Base-by-base conservation (phyloP, 1,140 invertebrate genomes). In the Drosophila paulistorum region DNA sequence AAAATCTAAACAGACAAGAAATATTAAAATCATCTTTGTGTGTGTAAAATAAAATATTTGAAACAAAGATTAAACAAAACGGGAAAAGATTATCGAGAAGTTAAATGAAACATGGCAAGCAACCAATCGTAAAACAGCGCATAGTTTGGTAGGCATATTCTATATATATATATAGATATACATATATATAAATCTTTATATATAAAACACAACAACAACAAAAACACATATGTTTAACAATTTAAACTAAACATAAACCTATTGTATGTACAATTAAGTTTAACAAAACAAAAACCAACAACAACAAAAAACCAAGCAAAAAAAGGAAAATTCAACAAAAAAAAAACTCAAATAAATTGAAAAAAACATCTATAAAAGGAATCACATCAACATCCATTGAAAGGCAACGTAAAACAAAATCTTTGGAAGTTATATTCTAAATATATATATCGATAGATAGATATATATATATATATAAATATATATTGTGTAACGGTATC, bases 71-170 rank as follows among this genome's bases (percentile, higher is more conserved):
- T 41, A 58, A 35, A 48, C 17, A 68, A 71, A 23, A 37, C 35
- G 37, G n/a, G 11, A 35, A 58, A 3, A 59, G 17, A 35, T 10
- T 41, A 23, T 1, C 6, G 11, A 57, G 11, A 55, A 57, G 33
- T 30, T 45, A 66, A 48, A 51, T 59, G 71, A 71, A 58, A 54
- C 37, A 37, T 51, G 35, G 35, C 33, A 41, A 10, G 45, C 17
- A 69, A 23, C 59, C 72, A 76, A 72, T 60, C 57, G 67, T 81
- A 78, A 81, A 83, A 68, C 48, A 83, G 71, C 79, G 82, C 79
- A 79, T 86, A 86, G 82, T 77, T 85, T 69, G 48, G 69, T 87
- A 87, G 83, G 65, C 66, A 76, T 86, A 76, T 76, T 81, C 74
- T 30, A 65, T 75, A 37, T 37, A 37, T 37, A 37, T 37, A 37